Evolutionary conservation across 2,113 vertebrate genomes (phyloP), one percentile per base, ranked within the genome.

Genomic region (Epinephelus fuscoguttatus): DNA sequence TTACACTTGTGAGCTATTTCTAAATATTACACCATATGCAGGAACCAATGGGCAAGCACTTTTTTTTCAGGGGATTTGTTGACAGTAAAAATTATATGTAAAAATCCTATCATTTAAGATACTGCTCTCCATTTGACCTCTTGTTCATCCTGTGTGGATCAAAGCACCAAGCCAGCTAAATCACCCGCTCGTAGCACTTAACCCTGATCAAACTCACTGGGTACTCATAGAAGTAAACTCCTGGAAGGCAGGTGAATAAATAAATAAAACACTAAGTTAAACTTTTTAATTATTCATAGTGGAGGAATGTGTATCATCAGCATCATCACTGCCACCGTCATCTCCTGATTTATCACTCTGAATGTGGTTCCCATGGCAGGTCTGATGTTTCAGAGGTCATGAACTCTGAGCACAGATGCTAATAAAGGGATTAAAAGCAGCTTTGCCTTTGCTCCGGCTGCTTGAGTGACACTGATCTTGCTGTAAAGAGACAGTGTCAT

Each of bases 381-480:
- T 61, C 42, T 63, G 84, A 82, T 74, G 87, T 52, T 25, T 68
- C 59, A 13, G 60, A 66, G 92, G 93, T 89, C 85, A 27, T 73
- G 91, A 92, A 88, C 90, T 87, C 79, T 30, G 70, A 84, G 69
- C 66, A 72, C 74, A 50, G 79, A 88, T 78, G 84, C 78, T 88
- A 84, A 80, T 83, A 70, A 70, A 80, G 68, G 69, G 75, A n/a
- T 70, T 30, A 56, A 78, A 83, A 89, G 87, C 75, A 74, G 64
- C 78, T 71, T 84, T 78, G 40, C 71, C 71, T 70, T 72, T 53
- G 66, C 87, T 30, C 25, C 19, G 37, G 67, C 88, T 77, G 78
- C 72, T 56, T 91, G 92, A 92, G 82, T 89, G 92, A 93, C 91
- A 64, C 33, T 90, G 88, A 91, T 87, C 79, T 70, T 88, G 64